Evolutionary conservation across 1,140 invertebrate genomes (phyloP).

Genomic region (Tetramorium alpestre): DNA sequence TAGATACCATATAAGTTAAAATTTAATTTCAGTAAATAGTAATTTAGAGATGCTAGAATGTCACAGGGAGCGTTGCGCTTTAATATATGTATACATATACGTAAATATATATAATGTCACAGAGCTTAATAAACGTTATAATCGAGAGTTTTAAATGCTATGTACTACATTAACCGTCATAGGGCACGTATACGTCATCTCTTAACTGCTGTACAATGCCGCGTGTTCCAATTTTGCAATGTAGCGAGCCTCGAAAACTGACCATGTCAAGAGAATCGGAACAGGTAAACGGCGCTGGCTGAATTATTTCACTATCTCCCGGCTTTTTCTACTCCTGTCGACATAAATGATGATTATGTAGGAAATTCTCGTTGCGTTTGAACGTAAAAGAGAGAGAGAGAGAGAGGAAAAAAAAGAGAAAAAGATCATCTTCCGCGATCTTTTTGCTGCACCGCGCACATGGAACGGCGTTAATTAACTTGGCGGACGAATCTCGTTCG

Average conservation of each 20-base stretch:
- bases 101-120: not conserved
- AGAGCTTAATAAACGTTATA: not conserved
- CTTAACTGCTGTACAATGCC: constrained; percentile 8
- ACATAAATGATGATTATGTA: constrained; percentile 59
- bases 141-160: constrained; percentile 8
- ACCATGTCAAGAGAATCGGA: constrained; percentile 37
- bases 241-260: constrained; percentile 16
- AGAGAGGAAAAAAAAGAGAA: not conserved
- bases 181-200: not conserved
- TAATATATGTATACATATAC: not conserved
- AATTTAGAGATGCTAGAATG: not conserved
- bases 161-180: not conserved
- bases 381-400: not conserved
- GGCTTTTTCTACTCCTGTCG: constrained; percentile 46
- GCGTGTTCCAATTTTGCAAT: not conserved
- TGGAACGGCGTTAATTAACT: constrained; percentile 58
- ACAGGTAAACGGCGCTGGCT: constrained; percentile 25
- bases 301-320: constrained; percentile 41
- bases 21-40: not conserved
- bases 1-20: constrained; percentile 18
- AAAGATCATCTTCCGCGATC: not conserved
- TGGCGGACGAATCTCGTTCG: constrained; percentile 42
- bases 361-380: constrained; percentile 42
- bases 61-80: not conserved
- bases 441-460: constrained; percentile 30